Conservation (phyloP, 2,113 vertebrate species). For the Sphyrna mokarran region DNA sequence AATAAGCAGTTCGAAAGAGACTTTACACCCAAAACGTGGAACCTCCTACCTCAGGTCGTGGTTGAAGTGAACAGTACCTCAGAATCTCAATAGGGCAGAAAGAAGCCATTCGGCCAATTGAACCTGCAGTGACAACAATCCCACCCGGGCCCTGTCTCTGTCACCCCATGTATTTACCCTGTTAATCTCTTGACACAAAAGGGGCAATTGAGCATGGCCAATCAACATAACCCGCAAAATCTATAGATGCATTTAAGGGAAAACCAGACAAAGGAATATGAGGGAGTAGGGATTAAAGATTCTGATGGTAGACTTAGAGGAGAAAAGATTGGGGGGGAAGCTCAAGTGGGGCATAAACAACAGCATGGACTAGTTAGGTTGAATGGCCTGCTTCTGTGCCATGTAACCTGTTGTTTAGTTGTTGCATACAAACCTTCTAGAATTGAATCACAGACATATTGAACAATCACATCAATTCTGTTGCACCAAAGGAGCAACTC, state of each 20-base stretch:
- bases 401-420: neutral
- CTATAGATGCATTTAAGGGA: neutral
- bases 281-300: neutral
- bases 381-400: too few relatives aligned
- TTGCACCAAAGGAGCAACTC: neutral
- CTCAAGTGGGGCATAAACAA: neutral
- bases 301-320: neutral
- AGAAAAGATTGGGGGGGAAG: neutral
- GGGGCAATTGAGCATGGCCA: too few relatives aligned
- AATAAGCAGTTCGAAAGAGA: neutral
- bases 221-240: too few relatives aligned
- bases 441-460: neutral
- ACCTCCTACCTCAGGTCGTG: neutral
- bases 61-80: neutral
- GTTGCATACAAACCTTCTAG: neutral
- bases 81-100: too few relatives aligned
- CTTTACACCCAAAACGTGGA: neutral
- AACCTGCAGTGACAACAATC: too few relatives aligned
- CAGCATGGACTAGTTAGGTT: neutral
- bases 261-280: neutral
- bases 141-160: too few relatives aligned
- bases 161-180: too few relatives aligned
- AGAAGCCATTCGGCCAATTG: too few relatives aligned
- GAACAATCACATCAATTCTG: neutral
- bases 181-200: too few relatives aligned